phyloP scores from a whole-genome alignment of 2,113 vertebrate genomes.

The Hemibagrus wyckioides region DNA sequence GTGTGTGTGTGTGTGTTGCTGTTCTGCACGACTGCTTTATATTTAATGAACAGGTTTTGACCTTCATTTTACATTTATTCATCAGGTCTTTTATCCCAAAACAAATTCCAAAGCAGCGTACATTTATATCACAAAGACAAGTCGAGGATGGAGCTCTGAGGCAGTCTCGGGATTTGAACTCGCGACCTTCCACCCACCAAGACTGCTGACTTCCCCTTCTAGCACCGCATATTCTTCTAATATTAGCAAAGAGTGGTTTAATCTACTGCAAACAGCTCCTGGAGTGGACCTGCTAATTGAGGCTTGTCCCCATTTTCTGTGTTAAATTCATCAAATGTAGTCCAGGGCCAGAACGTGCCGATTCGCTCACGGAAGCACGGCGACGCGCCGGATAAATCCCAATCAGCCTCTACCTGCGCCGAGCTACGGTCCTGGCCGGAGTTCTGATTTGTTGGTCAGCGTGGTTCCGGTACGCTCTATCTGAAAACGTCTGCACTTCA shows the following conservation, averaged over 20 bases:
- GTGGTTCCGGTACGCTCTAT: not conserved
- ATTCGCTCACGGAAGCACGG: not conserved
- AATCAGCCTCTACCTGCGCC: not conserved
- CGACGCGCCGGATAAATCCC: not conserved
- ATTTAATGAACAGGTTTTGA: not conserved
- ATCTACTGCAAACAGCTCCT: not conserved
- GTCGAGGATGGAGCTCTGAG: not conserved
- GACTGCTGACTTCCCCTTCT: not conserved
- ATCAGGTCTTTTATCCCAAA: not conserved
- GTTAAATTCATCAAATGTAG: not conserved
- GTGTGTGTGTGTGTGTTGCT: not conserved
- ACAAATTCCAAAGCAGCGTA: not conserved
- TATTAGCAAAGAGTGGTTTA: not conserved
- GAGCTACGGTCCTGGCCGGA: not conserved
- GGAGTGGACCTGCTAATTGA: not conserved
- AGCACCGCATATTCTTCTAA: not conserved
- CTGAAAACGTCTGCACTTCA: conserved; percentile 19
- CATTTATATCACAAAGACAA: not conserved
- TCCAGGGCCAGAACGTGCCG: not conserved
- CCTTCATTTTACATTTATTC: not conserved
- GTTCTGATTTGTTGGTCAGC: not conserved
- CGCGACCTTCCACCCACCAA: not conserved
- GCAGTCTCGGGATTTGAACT: not conserved
- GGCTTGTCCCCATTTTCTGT: not conserved
- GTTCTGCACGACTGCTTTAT: not conserved